These are phyloP conservation scores for Lottia gigantea DNA, from an alignment of 2,888 invertebrate genomes.

Conservation along the genomic window DNA sequence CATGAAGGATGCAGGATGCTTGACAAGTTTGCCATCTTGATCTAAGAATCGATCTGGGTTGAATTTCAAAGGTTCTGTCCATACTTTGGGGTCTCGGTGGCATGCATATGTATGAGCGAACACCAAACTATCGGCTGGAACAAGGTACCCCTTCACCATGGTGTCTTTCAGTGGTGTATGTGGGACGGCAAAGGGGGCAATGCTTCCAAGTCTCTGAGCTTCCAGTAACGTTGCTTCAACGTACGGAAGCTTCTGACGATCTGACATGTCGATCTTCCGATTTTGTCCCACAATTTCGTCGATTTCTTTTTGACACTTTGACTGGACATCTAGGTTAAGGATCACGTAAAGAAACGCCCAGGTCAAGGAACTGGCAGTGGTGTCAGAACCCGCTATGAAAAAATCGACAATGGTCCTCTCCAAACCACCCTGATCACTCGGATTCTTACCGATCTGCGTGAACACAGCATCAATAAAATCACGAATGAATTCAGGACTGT, in stretches of 20 bases:
- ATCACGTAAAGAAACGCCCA: not conserved
- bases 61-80: slow-evolving; percentile 51
- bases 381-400: not conserved
- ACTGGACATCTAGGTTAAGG: not conserved
- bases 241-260: slow-evolving; percentile 39
- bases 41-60: slow-evolving; percentile 55
- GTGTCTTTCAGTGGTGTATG: slow-evolving; percentile 43
- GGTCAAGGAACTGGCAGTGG: not conserved
- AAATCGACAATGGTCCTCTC: not conserved
- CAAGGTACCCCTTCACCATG: slow-evolving; percentile 34
- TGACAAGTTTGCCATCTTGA: slow-evolving; percentile 37
- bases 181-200: slow-evolving; percentile 44
- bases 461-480: slow-evolving; percentile 46
- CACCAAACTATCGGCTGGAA: slow-evolving; percentile 52
- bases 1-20: slow-evolving; percentile 42
- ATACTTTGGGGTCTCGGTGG: slow-evolving; percentile 53
- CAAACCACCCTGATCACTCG: not conserved
- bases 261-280: slow-evolving; percentile 29
- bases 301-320: not conserved
- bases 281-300: not conserved
- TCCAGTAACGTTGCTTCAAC: slow-evolving; percentile 46
- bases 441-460: not conserved
- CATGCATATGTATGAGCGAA: slow-evolving; percentile 55
- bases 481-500: slow-evolving; percentile 42
- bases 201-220: slow-evolving; percentile 41